A percentile compares a stretch with the other conserved stretches of the same genome.
Evolutionary conservation across 2,113 vertebrate species (phyloP).

Genomic region (Peromyscus californicus): DNA sequence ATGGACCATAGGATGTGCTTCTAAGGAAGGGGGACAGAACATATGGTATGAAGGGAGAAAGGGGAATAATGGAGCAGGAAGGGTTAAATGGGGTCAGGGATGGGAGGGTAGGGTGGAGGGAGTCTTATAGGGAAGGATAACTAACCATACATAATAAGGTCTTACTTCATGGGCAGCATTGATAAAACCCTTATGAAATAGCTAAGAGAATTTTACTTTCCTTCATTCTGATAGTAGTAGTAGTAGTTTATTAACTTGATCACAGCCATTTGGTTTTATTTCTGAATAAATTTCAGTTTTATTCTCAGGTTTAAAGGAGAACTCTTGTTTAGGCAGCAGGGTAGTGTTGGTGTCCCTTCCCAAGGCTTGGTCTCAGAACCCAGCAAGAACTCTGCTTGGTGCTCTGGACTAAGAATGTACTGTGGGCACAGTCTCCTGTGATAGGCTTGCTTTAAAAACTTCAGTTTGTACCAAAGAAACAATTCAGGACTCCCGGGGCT

Average conservation of each 20-base stretch:
- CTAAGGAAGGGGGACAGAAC: background rate
- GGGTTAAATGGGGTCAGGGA: background rate
- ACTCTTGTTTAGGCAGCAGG: background rate
- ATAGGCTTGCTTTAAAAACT: background rate
- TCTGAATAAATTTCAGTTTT: background rate
- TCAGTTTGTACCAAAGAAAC: background rate
- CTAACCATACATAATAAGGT: background rate
- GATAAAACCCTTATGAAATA: background rate
- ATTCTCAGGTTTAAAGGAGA: constrained; percentile 14
- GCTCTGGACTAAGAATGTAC: constrained; percentile 8
- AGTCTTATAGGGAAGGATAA: background rate
- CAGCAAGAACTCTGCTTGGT: background rate
- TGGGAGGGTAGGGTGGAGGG: no score
- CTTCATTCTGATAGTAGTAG: background rate
- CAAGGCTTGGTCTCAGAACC: background rate
- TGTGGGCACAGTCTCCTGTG: background rate
- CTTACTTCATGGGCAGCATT: background rate
- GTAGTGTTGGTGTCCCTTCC: background rate
- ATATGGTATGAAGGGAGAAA: background rate
- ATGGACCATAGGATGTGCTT: background rate
- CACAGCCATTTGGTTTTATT: background rate
- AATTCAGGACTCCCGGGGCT: background rate
- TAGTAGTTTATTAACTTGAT: background rate
- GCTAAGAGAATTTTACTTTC: background rate
- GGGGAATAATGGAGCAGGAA: background rate